A percentile compares a stretch with the other conserved stretches of the same genome.
These are phyloP conservation scores for Drosophila persimilis DNA, from an alignment of 1,140 invertebrate species.

Conservation along the genomic window DNA sequence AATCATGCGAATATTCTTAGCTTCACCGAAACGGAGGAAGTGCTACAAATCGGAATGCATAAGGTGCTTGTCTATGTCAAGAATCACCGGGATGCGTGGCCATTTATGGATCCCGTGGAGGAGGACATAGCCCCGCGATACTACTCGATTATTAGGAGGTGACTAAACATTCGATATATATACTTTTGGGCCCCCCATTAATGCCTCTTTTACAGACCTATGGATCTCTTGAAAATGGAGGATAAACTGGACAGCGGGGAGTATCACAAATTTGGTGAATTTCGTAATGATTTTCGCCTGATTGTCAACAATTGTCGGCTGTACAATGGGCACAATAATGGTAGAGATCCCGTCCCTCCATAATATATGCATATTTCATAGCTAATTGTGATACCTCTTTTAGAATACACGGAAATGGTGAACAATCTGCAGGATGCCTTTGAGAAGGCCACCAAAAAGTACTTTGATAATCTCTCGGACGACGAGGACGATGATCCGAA, in stretches of 20 bases:
- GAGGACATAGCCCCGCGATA: constrained; percentile 96
- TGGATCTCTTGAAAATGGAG: constrained; percentile 95
- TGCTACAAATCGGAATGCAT: constrained; percentile 93
- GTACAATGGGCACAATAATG: constrained; percentile 96
- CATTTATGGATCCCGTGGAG: constrained; percentile 94
- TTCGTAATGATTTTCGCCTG: constrained; percentile 93
- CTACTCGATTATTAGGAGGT: constrained; percentile 87
- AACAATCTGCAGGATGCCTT: constrained; percentile 91
- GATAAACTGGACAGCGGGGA: constrained; percentile 91
- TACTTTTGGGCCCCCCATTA: neutral
- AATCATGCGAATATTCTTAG: constrained; percentile 84
- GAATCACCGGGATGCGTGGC: constrained; percentile 95
- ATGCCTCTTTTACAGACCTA: constrained; percentile 85
- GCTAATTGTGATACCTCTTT: neutral
- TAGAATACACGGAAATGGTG: constrained; percentile 95
- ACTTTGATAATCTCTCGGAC: constrained; percentile 90
- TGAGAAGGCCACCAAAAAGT: constrained; percentile 90
- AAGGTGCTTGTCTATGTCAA: constrained; percentile 93
- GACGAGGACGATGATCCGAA: constrained; percentile 89
- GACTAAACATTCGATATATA: constrained; percentile 3
- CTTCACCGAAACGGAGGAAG: constrained; percentile 91
- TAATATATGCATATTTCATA: neutral
- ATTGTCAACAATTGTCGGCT: constrained; percentile 95
- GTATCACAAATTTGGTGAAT: constrained; percentile 91
- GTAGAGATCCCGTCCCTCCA: constrained; percentile 84